Conservation (phyloP, 2,888 invertebrate species). For the Tetanocera ferruginea region DNA sequence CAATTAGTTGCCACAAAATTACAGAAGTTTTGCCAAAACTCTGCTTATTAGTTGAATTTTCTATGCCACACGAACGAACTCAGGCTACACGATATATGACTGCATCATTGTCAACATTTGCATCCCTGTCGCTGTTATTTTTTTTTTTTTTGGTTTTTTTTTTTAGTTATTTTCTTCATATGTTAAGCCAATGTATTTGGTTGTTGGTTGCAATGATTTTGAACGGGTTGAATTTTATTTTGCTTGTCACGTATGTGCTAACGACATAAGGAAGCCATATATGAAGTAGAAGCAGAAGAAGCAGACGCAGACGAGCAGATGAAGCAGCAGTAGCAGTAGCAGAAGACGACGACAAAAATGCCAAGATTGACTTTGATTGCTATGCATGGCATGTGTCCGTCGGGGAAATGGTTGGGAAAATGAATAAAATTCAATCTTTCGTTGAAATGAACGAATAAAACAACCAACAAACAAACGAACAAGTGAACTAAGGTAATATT, state of each 20-base stretch:
- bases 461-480: not conserved
- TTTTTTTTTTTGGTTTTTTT: not conserved
- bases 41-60: not conserved
- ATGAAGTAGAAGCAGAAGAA: not conserved
- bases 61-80: not conserved
- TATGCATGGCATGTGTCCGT: conserved; percentile 20
- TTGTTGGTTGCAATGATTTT: not conserved
- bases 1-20: conserved; percentile 47
- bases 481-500: not conserved
- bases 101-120: not conserved
- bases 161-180: not conserved
- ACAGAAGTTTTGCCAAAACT: not conserved
- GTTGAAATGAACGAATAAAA: too few species aligned
- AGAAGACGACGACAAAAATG: not conserved
- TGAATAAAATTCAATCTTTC: conserved; percentile 22
- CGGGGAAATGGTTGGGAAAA: conserved; percentile 24
- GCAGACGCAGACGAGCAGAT: not conserved
- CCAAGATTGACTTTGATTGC: conserved; percentile 26
- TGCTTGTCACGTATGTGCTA: conserved; percentile 31
- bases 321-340: not conserved
- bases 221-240: conserved; percentile 14
- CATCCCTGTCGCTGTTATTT: not conserved
- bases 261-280: conserved; percentile 2
- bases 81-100: not conserved
- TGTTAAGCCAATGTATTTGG: not conserved